Evolutionary conservation across 2,113 vertebrate genomes (phyloP), one percentile per base, ranked within the genome.

Genomic region (Cololabis saira): DNA sequence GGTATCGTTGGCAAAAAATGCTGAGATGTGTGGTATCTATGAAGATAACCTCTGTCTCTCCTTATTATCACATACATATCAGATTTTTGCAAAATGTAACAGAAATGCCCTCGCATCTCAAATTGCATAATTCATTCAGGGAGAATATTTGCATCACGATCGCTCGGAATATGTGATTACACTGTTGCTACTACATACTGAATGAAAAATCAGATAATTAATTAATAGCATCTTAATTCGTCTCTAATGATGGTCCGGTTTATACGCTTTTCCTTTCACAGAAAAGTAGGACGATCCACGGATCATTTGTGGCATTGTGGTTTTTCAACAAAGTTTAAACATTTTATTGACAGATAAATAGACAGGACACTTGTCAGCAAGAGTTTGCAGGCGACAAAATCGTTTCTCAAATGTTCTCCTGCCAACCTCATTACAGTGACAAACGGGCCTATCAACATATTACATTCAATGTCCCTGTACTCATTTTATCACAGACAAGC

Each of bases 361-460:
- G 33, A 37, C 6, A 37, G 33, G 1, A 27, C 24, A 27, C 24
- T 27, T 5, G 5, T 27, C 10, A 37, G 33, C 33, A 30, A 51
- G 22, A 71, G 62, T 43, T 55, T 4, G 22, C 0, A 14, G 47
- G 62, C 49, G 72, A 61, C 51, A 77, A 50, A 66, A 61, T 24
- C 45, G 57, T 37, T 71, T 77, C 45, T 24, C 33, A 72, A 18
- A 72, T 75, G 63, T 52, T 14, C 17, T 21, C 43, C 8, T 8
- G 66, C 65, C 62, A 76, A 55, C 40, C 74, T 82, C 74, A 84
- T 78, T 78, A 80, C 14, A 71, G 52, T 77, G 80, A 87, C 60
- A 68, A 84, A 86, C 76, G 71, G 77, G 73, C 81, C 61, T 14
- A 75, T 86, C 71, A 83, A 70, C 79, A 80, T 73, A 86, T 90